Evolutionary conservation across 2,797 vertebrate genomes (phyloP).

Genomic region (Eurystomus glaucurus): DNA sequence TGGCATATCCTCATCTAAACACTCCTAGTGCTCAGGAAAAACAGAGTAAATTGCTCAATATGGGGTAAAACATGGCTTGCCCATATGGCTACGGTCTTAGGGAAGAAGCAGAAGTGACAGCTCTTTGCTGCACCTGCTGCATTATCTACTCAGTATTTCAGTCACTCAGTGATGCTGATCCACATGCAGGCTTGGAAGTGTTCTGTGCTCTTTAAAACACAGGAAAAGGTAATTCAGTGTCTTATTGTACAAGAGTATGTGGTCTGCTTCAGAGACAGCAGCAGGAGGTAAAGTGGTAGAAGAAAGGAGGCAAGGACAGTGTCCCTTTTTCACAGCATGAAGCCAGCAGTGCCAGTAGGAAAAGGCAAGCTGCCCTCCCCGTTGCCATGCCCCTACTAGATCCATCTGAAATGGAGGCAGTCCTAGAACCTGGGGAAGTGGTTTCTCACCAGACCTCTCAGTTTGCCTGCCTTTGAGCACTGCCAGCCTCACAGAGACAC

Average conservation of each 20-base stretch:
- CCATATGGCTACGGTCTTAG: rapidly evolving
- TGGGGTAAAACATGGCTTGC: not conserved
- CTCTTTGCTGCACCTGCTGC: not conserved
- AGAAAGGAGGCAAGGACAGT: not conserved
- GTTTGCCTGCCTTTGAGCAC: not conserved
- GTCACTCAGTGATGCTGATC: not conserved
- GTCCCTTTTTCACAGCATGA: not conserved
- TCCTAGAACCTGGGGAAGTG: not conserved
- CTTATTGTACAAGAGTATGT: not conserved
- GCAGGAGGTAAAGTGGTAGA: not conserved
- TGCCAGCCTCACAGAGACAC: not conserved
- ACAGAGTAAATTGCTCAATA: not conserved
- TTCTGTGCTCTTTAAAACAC: not conserved
- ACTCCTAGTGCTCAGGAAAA: not conserved
- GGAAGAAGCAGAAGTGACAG: not conserved
- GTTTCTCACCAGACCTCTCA: not conserved
- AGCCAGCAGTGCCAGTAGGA: not conserved
- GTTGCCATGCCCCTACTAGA: not conserved
- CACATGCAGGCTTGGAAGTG: not conserved
- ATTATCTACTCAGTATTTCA: not conserved
- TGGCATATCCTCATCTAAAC: not conserved
- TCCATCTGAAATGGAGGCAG: not conserved
- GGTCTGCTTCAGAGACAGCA: not conserved
- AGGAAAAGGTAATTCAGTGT: not conserved
- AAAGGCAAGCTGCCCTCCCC: not conserved